These are phyloP conservation scores for Apamea epomidion DNA, from an alignment of 2,888 invertebrate species.

Conservation along the genomic window DNA sequence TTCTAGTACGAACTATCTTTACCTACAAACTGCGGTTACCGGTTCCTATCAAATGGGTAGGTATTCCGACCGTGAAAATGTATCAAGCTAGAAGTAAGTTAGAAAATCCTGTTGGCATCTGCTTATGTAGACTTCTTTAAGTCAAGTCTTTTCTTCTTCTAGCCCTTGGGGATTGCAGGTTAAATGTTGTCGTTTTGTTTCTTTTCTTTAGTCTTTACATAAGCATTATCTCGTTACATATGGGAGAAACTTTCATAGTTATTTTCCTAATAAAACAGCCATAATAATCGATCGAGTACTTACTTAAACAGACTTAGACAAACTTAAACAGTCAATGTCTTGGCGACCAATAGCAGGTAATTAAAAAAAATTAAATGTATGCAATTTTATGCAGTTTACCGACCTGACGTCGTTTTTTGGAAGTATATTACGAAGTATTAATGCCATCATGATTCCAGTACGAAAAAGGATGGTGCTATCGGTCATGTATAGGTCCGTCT, in stretches of 20 bases:
- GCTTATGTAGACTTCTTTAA: no score
- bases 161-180: neutral
- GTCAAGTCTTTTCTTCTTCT: no score
- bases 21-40: neutral
- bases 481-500: no score
- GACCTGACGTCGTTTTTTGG: neutral
- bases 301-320: neutral
- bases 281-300: neutral
- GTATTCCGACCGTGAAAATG: no score
- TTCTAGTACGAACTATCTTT: neutral
- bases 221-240: neutral
- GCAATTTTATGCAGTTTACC: constrained; percentile 1
- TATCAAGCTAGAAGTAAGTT: neutral
- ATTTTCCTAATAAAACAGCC: neutral
- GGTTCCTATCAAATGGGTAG: neutral
- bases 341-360: neutral
- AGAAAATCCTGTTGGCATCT: neutral
- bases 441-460: no score
- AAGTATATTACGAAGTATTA: no score
- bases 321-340: neutral
- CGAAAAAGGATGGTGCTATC: no score
- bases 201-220: neutral
- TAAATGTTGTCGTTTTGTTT: neutral
- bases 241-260: neutral
- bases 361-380: constrained; percentile 2